Evolutionary conservation across 2,797 vertebrate genomes (phyloP).

Genomic region (Hozukius guyotensis): DNA sequence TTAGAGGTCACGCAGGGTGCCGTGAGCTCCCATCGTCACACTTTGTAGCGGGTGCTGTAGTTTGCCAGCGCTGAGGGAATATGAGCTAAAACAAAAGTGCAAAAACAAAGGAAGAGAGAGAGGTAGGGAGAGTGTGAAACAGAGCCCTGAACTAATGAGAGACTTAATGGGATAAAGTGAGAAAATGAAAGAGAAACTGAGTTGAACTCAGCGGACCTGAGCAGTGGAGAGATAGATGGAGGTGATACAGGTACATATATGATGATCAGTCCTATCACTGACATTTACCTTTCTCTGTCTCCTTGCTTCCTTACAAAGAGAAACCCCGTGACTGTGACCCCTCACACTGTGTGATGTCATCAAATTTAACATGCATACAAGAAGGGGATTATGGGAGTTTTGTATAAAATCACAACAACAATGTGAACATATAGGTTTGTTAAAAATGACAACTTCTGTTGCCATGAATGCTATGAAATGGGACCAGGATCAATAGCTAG

Average conservation of each 20-base stretch:
- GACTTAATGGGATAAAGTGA: not conserved
- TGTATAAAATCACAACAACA: not conserved
- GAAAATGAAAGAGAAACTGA: not conserved
- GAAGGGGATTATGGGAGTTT: not conserved
- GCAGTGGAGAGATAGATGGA: not conserved
- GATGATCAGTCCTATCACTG: not conserved
- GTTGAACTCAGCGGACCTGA: not conserved
- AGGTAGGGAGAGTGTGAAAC: not conserved
- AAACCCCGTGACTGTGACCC: not conserved
- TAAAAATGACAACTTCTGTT: not conserved
- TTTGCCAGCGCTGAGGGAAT: constrained; percentile 2
- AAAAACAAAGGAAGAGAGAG: not conserved
- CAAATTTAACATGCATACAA: not conserved
- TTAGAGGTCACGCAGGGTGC: constrained; percentile 15
- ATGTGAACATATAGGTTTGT: not conserved
- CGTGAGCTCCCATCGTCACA: constrained; percentile 16
- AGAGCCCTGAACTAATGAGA: not conserved
- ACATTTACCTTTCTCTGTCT: not conserved
- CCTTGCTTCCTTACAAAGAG: not conserved
- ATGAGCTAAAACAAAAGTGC: not conserved
- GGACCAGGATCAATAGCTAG: too few species aligned
- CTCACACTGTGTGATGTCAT: not conserved
- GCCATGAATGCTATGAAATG: too few species aligned
- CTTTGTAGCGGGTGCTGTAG: not conserved
- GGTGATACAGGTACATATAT: not conserved